These are phyloP conservation scores for Semicossyphus pulcher DNA, from an alignment of 2,113 vertebrate species.

Conservation along the genomic window DNA sequence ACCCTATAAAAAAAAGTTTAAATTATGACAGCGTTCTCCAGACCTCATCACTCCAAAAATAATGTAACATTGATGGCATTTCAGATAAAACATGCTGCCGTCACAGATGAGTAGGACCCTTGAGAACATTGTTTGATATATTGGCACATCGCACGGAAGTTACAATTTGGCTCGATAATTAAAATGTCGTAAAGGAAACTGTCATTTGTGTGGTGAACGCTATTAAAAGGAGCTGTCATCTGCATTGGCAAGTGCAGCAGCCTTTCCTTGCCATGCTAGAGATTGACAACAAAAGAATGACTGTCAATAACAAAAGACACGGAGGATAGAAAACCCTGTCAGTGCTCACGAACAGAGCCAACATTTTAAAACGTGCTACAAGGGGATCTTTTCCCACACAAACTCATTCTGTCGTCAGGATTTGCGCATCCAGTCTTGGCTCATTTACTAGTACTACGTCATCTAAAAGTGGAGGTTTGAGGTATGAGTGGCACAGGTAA, in stretches of 20 bases:
- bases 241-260: conserved; percentile 24
- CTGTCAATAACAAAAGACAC: conserved; percentile 48
- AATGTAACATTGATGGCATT: conserved; percentile 3
- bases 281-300: conserved; percentile 60
- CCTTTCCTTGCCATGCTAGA: conserved; percentile 27
- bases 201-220: conserved; percentile 59
- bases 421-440: neutral
- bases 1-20: neutral
- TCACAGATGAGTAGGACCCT: conserved; percentile 31
- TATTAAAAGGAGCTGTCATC: conserved; percentile 74
- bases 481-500: conserved; percentile 1
- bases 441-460: neutral
- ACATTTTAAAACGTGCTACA: conserved; percentile 1
- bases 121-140: conserved; percentile 16
- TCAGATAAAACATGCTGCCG: conserved; percentile 9
- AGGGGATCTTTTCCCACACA: neutral
- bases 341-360: conserved; percentile 18
- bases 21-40: neutral
- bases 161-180: conserved; percentile 46
- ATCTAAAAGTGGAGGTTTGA: neutral
- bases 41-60: conserved; percentile 4
- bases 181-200: conserved; percentile 66
- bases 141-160: conserved; percentile 47
- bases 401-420: neutral
- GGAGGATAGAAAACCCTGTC: conserved; percentile 7